Percentiles rank a stretch among this genome's conserved stretches.
Evolutionary conservation across 1,140 invertebrate genomes (phyloP).

Genomic region (Drosophila repletoides): DNA sequence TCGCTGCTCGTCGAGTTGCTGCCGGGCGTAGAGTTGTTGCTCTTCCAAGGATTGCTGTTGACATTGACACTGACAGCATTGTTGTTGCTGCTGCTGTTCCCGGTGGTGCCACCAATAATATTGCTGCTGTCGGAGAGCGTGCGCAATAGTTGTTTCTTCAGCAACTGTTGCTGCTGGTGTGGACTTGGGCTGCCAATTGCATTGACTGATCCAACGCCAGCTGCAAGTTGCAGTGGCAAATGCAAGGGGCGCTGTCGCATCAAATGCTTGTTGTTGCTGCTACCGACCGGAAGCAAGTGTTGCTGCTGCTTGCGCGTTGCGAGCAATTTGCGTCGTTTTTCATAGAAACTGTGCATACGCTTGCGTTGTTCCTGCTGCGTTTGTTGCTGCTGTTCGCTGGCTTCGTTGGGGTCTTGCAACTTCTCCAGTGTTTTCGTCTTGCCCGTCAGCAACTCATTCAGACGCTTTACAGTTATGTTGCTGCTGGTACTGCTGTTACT

Average conservation of each 20-base stretch:
- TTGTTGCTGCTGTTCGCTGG: conserved; percentile 32
- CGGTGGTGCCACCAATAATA: conserved; percentile 30
- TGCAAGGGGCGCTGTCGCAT: conserved; percentile 33
- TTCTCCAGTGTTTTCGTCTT: conserved; percentile 45
- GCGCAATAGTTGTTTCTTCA: conserved; percentile 68
- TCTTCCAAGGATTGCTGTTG: conserved; percentile 64
- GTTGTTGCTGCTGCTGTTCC: conserved; percentile 14
- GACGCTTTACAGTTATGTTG: conserved; percentile 52
- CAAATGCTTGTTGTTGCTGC: conserved; percentile 25
- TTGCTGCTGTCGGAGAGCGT: conserved; percentile 65
- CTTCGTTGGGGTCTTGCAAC: conserved; percentile 25
- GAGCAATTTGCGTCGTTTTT: conserved; percentile 63
- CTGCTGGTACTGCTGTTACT: background rate
- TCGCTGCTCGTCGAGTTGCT: conserved; percentile 53
- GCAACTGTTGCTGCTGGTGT: conserved; percentile 48
- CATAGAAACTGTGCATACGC: conserved; percentile 64
- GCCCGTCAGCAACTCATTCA: conserved; percentile 52
- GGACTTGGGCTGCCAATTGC: conserved; percentile 33
- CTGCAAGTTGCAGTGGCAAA: conserved; percentile 40
- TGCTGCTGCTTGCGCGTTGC: conserved; percentile 22
- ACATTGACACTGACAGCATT: conserved; percentile 7
- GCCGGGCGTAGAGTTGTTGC: conserved; percentile 53
- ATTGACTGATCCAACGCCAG: conserved; percentile 2
- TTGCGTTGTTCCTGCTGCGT: conserved; percentile 36
- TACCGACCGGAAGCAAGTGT: conserved; percentile 12